Conservation (phyloP, 2,113 vertebrate genomes). For the Mormyrus lacerda region DNA sequence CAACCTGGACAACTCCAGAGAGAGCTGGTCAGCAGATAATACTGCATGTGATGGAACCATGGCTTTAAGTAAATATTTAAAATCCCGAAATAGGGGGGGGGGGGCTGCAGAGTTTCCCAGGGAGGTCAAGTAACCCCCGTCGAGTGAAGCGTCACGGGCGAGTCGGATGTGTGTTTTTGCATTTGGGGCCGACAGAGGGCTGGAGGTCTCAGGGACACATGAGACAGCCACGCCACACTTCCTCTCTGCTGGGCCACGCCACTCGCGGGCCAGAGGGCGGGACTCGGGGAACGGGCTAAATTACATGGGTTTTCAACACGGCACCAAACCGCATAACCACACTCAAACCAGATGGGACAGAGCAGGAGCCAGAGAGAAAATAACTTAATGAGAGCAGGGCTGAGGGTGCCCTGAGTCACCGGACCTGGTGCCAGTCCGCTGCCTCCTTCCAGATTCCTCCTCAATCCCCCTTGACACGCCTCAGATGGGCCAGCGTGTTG, state of each 20-base stretch:
- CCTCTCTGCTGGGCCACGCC: constrained; percentile 25
- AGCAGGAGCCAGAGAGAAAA: constrained; percentile 38
- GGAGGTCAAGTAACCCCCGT: constrained; percentile 26
- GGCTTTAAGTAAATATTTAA: not conserved
- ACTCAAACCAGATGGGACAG: constrained; percentile 44
- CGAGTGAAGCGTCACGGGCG: constrained; percentile 15
- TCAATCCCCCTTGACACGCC: constrained; percentile 5
- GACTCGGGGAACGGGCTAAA: constrained; percentile 36
- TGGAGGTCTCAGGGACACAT: constrained; percentile 25
- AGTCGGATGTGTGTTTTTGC: constrained; percentile 38
- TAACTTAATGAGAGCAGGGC: constrained; percentile 30
- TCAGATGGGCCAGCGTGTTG: constrained; percentile 41
- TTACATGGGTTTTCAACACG: constrained; percentile 48
- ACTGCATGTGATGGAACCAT: not conserved
- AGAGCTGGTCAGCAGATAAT: not conserved
- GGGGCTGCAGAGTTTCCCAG: constrained; percentile 1
- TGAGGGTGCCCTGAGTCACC: constrained; percentile 17
- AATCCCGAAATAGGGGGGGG: not conserved
- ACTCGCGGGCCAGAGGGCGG: constrained; percentile 20
- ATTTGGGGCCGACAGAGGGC: constrained; percentile 38
- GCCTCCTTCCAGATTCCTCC: not conserved
- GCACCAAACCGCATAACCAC: constrained; percentile 39
- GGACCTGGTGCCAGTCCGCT: not conserved
- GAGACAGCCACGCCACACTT: constrained; percentile 30
- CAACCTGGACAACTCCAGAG: not conserved